Base-by-base conservation (phyloP, 2,113 vertebrate species). In the Hyaena hyaena region DNA sequence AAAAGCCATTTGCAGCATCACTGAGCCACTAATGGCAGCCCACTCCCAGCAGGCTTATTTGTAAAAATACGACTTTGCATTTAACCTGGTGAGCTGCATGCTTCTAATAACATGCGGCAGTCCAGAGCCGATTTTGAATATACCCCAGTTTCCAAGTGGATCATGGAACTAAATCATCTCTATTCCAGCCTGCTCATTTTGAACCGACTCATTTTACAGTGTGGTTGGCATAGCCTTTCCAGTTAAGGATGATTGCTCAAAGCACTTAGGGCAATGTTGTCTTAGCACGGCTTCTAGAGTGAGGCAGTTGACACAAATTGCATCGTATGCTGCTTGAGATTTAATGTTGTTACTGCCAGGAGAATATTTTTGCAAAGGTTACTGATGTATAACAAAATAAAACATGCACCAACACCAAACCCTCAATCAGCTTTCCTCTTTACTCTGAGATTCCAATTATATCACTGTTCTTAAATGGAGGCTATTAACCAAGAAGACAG, bases 241-340 rank as follows among this genome's bases (percentile, higher is more conserved):
- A 35, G 86, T 65, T 88, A 97, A 98, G 96, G 96, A 96, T 96
- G 98, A 97, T 93, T 96, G 95, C 98, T 97, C 96, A 98, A 97
- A 97, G 96, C 94, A 97, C 97, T 98, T 74, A 90, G 11, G 24
- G 96, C 87, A 68, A 97, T 74, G 92, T 65, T 98, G 98, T 97
- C 97, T 98, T 96, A 98, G 96, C 86, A 96, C 17, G 58, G 87
- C 81, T 86, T 94, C 95, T 69, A 53, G 96, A 90, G 1, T 24
- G 68, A 98, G 35, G 69, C 91, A 39, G 69, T 88, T 97, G 97
- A 97, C 90, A 96, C 77, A 97, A 98, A 96, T 66, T 93, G 80
- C 43, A 82, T 88, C 17, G 1, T 88, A 84, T 28, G 76, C 48
- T 94, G 45, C 84, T 93, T 92, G 77, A 96, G 90, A 97, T 91